Percentiles rank a stretch among this genome's conserved stretches.
Evolutionary conservation across 2,113 vertebrate genomes (phyloP).

Genomic region (Otus sunia): DNA sequence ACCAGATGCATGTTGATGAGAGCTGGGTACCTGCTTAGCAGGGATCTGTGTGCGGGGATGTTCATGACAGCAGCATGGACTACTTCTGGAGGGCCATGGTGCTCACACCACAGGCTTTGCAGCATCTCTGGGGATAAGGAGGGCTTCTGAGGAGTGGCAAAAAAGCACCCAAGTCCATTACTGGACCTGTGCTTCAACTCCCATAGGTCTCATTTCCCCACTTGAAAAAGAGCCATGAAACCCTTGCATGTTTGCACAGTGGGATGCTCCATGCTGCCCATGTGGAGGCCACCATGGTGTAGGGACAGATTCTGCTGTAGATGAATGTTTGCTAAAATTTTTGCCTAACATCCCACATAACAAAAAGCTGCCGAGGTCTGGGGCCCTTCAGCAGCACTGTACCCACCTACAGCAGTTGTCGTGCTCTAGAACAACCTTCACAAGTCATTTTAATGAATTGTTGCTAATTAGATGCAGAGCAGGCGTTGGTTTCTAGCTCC

Average conservation of each 20-base stretch:
- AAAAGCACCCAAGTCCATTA: background rate
- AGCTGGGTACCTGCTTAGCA: background rate
- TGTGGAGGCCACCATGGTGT: rapidly evolving
- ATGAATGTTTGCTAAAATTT: background rate
- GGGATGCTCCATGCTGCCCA: background rate
- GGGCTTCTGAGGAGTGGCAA: background rate
- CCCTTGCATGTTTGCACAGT: background rate
- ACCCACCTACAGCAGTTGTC: background rate
- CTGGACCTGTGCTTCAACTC: rapidly evolving
- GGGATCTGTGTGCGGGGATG: background rate
- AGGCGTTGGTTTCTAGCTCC: background rate
- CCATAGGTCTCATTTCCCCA: background rate
- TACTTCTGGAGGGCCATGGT: background rate
- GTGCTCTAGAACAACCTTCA: background rate
- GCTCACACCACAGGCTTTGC: background rate
- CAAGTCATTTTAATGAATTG: background rate
- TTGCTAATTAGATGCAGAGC: background rate
- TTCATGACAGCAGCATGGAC: background rate
- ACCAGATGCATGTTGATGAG: background rate
- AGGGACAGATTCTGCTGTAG: background rate
- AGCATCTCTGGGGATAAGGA: background rate
- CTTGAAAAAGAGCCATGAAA: background rate
- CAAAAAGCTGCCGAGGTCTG: background rate
- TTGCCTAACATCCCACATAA: background rate
- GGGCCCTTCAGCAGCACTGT: background rate